Evolutionary conservation across 2,797 vertebrate genomes (phyloP).

Genomic region (Gastrophryne carolinensis): DNA sequence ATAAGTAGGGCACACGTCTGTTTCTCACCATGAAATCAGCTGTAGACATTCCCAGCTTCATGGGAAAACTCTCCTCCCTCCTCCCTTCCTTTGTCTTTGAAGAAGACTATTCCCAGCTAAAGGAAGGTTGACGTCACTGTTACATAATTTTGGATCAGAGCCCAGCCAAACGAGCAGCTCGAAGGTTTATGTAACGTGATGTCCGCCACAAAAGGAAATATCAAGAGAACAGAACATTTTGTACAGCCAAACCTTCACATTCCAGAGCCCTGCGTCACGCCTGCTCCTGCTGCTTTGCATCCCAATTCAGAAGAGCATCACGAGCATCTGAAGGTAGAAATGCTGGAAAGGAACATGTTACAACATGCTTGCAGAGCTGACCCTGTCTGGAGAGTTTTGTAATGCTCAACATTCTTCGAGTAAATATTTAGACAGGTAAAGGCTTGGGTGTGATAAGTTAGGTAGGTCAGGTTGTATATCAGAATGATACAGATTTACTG

Average conservation of each 20-base stretch:
- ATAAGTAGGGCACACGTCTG: too few species aligned
- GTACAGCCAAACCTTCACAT: constrained; percentile 11
- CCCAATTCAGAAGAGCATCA: neutral
- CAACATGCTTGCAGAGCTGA: neutral
- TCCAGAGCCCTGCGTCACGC: constrained; percentile 6
- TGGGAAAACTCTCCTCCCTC: too few species aligned
- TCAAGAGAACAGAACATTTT: constrained; percentile 3
- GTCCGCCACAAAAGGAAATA: constrained; percentile 1
- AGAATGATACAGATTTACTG: neutral
- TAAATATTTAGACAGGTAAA: neutral
- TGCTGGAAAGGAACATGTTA: neutral
- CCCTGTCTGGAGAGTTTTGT: neutral
- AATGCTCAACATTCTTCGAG: neutral
- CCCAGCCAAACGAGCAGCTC: neutral
- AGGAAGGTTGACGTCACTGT: neutral
- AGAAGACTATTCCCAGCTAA: constrained; percentile 12
- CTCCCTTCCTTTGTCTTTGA: constrained; percentile 4
- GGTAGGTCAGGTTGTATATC: neutral
- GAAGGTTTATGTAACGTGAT: neutral
- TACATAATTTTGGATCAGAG: constrained; percentile 1
- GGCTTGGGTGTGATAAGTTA: neutral
- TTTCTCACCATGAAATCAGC: too few species aligned
- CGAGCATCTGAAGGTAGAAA: too few species aligned
- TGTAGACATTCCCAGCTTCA: too few species aligned
- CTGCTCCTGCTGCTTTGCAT: neutral